A percentile compares a stretch with the other conserved stretches of the same genome.
Conservation (phyloP, 1,140 invertebrate genomes). For the Oreohelix idahoensis region DNA sequence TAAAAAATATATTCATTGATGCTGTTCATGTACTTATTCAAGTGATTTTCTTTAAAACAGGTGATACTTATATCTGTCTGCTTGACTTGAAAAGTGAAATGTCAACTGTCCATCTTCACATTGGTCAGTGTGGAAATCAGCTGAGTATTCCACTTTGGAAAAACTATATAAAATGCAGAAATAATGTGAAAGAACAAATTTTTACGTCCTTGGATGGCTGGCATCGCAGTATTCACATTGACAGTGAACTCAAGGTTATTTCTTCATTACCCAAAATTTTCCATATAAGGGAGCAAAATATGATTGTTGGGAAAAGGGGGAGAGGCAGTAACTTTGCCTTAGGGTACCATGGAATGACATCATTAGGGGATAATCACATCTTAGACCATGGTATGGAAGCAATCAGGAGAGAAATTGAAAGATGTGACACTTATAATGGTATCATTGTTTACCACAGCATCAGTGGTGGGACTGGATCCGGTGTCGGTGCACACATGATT, state of each 20-base stretch:
- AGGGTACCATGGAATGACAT: slow-evolving; percentile 65
- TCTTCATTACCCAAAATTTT: slow-evolving; percentile 44
- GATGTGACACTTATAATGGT: slow-evolving; percentile 64
- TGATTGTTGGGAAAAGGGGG: slow-evolving; percentile 65
- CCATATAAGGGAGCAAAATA: slow-evolving; percentile 59
- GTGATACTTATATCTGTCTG: too few relatives aligned
- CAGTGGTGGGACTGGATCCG: slow-evolving; percentile 70
- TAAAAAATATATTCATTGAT: too few relatives aligned
- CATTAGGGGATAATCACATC: slow-evolving; percentile 59
- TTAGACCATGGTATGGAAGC: slow-evolving; percentile 59
- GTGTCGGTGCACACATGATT: slow-evolving; percentile 65
- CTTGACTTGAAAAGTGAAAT: slow-evolving; percentile 2
- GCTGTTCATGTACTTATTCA: too few relatives aligned
- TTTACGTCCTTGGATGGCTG: slow-evolving; percentile 53
- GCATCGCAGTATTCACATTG: slow-evolving; percentile 59
- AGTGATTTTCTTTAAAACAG: too few relatives aligned
- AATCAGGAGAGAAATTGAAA: slow-evolving; percentile 63
- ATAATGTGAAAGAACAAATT: not conserved
- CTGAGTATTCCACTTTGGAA: slow-evolving; percentile 36
- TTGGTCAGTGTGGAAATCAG: slow-evolving; percentile 42
- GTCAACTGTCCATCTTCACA: slow-evolving; percentile 37
- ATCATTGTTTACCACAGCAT: slow-evolving; percentile 67
- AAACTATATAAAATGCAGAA: slow-evolving; percentile 2
- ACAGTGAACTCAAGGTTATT: slow-evolving; percentile 65
- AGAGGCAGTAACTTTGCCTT: slow-evolving; percentile 70